Evolutionary conservation across 2,113 vertebrate species (phyloP).

Genomic region (Aegithalos caudatus): DNA sequence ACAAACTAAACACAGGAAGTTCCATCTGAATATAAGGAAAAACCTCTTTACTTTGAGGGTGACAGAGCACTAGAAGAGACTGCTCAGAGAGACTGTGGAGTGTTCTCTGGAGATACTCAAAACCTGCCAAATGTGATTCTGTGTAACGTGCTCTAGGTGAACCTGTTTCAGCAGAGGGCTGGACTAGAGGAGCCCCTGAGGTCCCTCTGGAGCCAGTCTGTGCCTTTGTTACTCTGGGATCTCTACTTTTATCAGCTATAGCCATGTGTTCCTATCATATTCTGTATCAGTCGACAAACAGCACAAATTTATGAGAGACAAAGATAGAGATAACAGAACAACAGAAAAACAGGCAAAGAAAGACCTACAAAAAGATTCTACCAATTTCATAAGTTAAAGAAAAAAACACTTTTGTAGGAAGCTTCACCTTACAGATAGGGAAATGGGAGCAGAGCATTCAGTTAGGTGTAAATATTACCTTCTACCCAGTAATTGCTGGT

Average conservation of each 20-base stretch:
- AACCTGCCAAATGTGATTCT: neutral
- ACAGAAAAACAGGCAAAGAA: neutral
- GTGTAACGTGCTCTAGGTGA: neutral
- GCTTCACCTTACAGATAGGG: neutral
- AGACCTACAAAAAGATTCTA: neutral
- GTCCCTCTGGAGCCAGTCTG: neutral
- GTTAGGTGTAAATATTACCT: neutral
- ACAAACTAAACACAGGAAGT: neutral
- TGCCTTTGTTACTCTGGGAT: neutral
- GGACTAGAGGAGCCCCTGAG: neutral
- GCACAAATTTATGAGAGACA: neutral
- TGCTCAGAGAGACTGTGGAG: neutral
- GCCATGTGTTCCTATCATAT: accelerated
- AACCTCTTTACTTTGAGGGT: neutral
- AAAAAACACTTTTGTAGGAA: neutral
- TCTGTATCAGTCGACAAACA: neutral
- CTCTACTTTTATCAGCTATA: neutral
- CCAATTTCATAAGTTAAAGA: neutral
- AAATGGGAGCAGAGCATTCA: neutral
- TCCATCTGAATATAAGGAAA: neutral
- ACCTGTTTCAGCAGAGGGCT: neutral
- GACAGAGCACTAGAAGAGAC: neutral
- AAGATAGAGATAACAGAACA: neutral
- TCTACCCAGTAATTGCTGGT: neutral
- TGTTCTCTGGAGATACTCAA: neutral